These are phyloP conservation scores for Brevimyrus niger DNA, from an alignment of 2,113 vertebrate species.

Conservation along the genomic window DNA sequence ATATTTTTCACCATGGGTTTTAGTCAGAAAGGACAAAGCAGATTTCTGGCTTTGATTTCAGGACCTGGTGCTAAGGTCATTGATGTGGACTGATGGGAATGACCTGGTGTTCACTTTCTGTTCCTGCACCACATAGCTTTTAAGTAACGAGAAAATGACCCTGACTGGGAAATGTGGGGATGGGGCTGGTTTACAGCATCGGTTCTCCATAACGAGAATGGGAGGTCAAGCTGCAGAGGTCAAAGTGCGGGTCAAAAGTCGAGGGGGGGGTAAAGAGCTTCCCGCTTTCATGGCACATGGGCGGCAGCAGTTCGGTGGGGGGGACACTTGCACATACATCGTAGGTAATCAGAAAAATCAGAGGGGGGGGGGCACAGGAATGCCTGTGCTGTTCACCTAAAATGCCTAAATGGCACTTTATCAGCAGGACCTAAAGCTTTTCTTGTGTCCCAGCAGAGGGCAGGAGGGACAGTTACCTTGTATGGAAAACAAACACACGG, in stretches of 20 bases:
- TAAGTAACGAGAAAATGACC: background rate
- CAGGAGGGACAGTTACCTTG: background rate
- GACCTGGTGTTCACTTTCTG: background rate
- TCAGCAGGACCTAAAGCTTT: too few species aligned
- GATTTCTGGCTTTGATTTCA: slow-evolving; percentile 15
- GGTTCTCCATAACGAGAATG: background rate
- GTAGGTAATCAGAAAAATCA: background rate
- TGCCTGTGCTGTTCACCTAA: background rate
- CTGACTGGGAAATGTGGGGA: background rate
- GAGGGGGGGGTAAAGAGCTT: background rate
- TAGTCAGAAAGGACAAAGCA: slow-evolving; percentile 29
- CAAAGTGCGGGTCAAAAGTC: background rate
- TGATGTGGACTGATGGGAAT: background rate
- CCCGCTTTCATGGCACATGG: background rate
- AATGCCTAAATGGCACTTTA: background rate
- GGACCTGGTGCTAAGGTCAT: background rate
- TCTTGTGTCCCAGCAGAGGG: background rate
- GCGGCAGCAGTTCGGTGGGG: background rate
- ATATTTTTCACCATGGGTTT: background rate
- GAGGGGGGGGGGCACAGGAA: background rate
- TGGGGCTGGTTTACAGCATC: background rate
- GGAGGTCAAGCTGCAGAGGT: background rate
- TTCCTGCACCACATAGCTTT: background rate
- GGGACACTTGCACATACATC: background rate
- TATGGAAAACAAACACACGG: slow-evolving; percentile 22